These are phyloP conservation scores for Epinotia ramella DNA, from an alignment of 2,888 invertebrate genomes.

Conservation along the genomic window DNA sequence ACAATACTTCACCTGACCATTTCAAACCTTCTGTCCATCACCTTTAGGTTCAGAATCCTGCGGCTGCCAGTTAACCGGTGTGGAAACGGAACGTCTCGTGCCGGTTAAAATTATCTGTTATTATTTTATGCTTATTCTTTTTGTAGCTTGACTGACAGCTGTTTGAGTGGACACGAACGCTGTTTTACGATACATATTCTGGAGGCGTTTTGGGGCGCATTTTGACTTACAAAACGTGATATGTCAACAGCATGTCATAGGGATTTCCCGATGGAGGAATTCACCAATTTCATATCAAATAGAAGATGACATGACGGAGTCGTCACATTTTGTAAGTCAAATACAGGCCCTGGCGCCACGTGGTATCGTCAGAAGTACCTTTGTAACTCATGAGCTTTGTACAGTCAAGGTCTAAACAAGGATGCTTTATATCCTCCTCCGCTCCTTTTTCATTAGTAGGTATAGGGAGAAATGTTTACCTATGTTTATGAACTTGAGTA, in stretches of 20 bases:
- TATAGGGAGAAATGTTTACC: no score
- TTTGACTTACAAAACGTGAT: no score
- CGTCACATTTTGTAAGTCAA: no score
- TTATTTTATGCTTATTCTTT: conserved; percentile 33
- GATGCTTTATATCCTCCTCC: background rate
- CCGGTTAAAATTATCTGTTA: conserved; percentile 38
- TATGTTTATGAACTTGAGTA: no score
- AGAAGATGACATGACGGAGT: no score
- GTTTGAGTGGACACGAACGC: conserved; percentile 22
- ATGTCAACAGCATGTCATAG: no score
- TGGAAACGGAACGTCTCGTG: conserved; percentile 28
- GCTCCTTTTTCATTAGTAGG: no score
- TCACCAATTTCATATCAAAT: no score
- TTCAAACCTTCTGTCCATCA: conserved; percentile 8
- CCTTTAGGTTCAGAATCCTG: conserved; percentile 8
- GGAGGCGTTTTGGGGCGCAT: background rate
- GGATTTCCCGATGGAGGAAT: no score
- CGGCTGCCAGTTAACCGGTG: conserved; percentile 15
- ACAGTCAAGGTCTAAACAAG: background rate
- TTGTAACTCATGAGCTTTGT: background rate
- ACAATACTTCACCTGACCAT: conserved; percentile 44
- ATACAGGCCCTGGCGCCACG: background rate
- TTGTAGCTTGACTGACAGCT: conserved; percentile 15
- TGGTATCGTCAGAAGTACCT: background rate
- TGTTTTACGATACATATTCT: conserved; percentile 12